Conservation (phyloP, 2,888 invertebrate species). For the Lochmaea capreae region DNA sequence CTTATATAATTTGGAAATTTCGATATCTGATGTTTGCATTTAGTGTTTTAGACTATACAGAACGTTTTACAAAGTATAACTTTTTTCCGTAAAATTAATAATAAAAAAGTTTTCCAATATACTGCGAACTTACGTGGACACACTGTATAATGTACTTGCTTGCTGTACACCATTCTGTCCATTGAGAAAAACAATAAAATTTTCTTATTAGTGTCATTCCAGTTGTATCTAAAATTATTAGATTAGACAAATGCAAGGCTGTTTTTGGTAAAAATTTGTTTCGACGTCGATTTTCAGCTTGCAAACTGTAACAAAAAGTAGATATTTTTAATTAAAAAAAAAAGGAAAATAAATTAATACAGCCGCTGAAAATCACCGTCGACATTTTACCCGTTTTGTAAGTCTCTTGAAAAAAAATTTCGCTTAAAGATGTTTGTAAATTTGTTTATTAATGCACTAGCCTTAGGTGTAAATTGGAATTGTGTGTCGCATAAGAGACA, state of each 20-base stretch:
- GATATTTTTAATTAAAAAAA: slow-evolving; percentile 40
- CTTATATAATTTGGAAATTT: no score
- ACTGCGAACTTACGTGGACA: no score
- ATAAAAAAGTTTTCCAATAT: no score
- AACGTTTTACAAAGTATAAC: no score
- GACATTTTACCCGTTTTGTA: slow-evolving; percentile 49
- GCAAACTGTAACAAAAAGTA: slow-evolving; percentile 37
- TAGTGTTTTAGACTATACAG: no score
- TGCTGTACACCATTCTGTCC: slow-evolving; percentile 54
- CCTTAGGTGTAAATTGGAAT: slow-evolving; percentile 42
- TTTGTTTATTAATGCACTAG: slow-evolving; percentile 55
- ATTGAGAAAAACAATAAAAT: slow-evolving; percentile 60
- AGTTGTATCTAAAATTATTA: slow-evolving; percentile 59
- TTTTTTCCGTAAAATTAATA: no score
- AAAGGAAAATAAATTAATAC: slow-evolving; percentile 24
- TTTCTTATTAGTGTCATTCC: slow-evolving; percentile 64
- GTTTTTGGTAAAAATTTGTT: slow-evolving; percentile 52
- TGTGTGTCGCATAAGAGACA: slow-evolving; percentile 22
- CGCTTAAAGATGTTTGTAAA: slow-evolving; percentile 58
- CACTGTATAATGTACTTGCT: slow-evolving; percentile 44
- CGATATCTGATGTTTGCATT: no score
- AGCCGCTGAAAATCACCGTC: slow-evolving; percentile 34
- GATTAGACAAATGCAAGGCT: slow-evolving; percentile 59
- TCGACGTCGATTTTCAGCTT: slow-evolving; percentile 39
- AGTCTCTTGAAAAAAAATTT: slow-evolving; percentile 48